Conservation (phyloP, 2,888 invertebrate genomes). For the Boloria selene region DNA sequence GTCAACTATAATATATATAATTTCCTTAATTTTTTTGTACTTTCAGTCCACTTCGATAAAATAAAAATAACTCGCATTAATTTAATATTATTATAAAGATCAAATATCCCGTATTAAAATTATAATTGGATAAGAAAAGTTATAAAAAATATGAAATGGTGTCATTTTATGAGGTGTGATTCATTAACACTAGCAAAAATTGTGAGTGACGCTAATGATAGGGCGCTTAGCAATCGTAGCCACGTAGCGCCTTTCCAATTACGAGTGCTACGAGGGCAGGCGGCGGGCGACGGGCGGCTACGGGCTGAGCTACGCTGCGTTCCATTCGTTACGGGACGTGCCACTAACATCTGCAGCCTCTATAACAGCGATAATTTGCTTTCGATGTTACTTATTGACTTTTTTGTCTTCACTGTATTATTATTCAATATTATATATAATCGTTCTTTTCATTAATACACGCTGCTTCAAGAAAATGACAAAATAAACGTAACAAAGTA, state of each 20-base stretch:
- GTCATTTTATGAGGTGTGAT: constrained; percentile 33
- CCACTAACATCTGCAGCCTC: constrained; percentile 68
- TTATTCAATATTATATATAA: not conserved
- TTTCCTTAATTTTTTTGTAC: not conserved
- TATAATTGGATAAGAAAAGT: constrained; percentile 12
- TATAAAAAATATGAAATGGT: constrained; percentile 18
- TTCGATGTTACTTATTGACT: constrained; percentile 44
- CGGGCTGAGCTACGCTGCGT: constrained; percentile 65
- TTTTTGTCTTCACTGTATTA: constrained; percentile 11
- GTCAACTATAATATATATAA: not conserved
- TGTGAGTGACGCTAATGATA: constrained; percentile 81
- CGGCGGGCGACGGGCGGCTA: constrained; percentile 42
- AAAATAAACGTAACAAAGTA: too few relatives aligned
- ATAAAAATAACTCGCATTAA: too few relatives aligned
- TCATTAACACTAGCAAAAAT: constrained; percentile 51
- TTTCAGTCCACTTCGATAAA: too few relatives aligned
- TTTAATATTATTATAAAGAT: not conserved
- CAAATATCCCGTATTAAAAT: not conserved
- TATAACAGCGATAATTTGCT: constrained; percentile 63
- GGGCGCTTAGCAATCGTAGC: constrained; percentile 63
- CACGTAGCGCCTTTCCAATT: constrained; percentile 73
- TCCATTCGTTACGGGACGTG: constrained; percentile 75
- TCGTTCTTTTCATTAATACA: too few relatives aligned
- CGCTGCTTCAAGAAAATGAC: too few relatives aligned
- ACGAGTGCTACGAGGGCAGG: constrained; percentile 51